Evolutionary conservation across 2,113 vertebrate species (phyloP), one percentile per base, ranked within the genome.

Genomic region (Carollia perspicillata): DNA sequence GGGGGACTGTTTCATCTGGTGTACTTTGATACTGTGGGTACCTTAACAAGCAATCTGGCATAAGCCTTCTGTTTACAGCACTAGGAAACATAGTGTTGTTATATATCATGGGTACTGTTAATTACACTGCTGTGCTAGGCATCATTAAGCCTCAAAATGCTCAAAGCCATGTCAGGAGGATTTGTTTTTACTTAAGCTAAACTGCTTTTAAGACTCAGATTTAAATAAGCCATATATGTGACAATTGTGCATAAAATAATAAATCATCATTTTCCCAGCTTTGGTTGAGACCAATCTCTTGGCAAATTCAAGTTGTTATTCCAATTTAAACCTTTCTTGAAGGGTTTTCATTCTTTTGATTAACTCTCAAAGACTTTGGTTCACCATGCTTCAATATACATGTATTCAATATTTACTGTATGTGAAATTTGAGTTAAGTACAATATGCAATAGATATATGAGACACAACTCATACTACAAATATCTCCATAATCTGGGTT

Each of bases 41-140:
- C 97, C 98, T 98, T 98, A 98, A 98, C 98, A 98, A 98, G 97
- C 98, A 98, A 97, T 98, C 98, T 98, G 98, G 97, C 97, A 97
- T 93, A 79, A 97, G 96, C 98, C 98, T 98, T 98, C 98, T 98
- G 98, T 98, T 98, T 97, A 87, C 96, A 96, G 94, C 95, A 60
- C 81, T 92, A 93, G 95, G 98, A 98, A 97, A 93, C 96, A 66
- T 10, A 93, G 86, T 14, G 60, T 93, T 97, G 97, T 89, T 97
- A 80, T 97, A 71, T 97, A 97, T 98, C 98, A 97, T 28, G 94
- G 96, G 92, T 92, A 65, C 96, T 97, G 97, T 98, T 98, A 98
- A 98, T 98, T 98, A 98, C 95, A 93, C 95, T 96, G 97, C 97
- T 95, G 93, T 71, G 93, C 86, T 71, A 94, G 97, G 98, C 97